phyloP scores from a whole-genome alignment of 2,888 invertebrate genomes.

The Ligdia adustata region DNA sequence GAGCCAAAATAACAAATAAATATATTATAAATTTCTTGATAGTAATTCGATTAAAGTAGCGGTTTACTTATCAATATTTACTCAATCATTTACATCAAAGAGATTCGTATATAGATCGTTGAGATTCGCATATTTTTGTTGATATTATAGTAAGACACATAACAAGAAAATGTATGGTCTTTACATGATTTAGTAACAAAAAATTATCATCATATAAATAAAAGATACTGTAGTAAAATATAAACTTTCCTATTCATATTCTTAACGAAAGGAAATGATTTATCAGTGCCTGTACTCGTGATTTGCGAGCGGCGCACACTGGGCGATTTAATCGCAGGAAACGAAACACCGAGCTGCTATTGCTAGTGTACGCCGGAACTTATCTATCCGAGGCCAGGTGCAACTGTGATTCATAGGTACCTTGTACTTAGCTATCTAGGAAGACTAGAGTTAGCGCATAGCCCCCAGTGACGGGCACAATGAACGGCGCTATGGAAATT shows the following conservation, averaged over 20 bases:
- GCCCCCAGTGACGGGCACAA: conserved; percentile 46
- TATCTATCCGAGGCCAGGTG: conserved; percentile 74
- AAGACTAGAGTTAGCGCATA: conserved; percentile 49
- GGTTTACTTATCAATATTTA: too few species aligned
- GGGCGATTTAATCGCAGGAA: conserved; percentile 78
- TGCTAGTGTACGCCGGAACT: conserved; percentile 72
- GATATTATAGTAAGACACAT: too few species aligned
- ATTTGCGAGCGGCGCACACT: conserved; percentile 66
- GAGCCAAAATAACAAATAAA: too few species aligned
- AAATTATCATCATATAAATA: too few species aligned
- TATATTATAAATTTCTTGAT: too few species aligned
- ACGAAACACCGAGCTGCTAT: conserved; percentile 50
- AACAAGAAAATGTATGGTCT: too few species aligned
- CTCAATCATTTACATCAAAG: too few species aligned
- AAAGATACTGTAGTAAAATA: neutral
- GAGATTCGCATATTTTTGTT: too few species aligned
- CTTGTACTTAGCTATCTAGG: conserved; percentile 11
- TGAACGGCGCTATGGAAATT: conserved; percentile 27
- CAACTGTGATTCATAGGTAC: conserved; percentile 65
- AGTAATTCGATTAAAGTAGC: too few species aligned
- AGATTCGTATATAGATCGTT: too few species aligned
- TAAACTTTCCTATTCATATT: conserved; percentile 43
- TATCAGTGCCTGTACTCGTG: conserved; percentile 67
- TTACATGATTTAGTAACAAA: too few species aligned
- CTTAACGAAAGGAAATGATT: conserved; percentile 66